A percentile compares a stretch with the other conserved stretches of the same genome.
Evolutionary conservation across 2,113 vertebrate species (phyloP).

Genomic region (Salvelinus namaycush): DNA sequence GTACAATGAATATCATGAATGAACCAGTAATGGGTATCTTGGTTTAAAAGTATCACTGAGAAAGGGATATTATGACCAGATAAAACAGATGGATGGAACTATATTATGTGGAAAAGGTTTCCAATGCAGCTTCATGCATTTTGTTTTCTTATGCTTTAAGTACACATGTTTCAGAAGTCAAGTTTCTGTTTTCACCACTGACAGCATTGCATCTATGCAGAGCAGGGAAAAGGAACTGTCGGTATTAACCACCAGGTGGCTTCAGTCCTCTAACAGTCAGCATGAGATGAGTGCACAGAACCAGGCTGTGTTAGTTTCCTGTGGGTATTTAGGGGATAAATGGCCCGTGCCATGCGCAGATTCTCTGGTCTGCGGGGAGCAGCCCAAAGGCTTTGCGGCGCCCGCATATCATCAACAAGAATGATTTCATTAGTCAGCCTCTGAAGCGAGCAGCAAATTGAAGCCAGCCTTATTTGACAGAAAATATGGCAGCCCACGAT

Average conservation of each 20-base stretch:
- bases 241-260: conserved; percentile 31
- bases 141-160: background rate
- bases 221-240: too few species aligned
- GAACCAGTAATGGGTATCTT: background rate
- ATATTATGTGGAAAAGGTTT: too few species aligned
- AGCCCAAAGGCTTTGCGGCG: background rate
- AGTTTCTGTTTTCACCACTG: background rate
- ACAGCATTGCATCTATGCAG: too few species aligned
- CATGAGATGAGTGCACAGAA: too few species aligned
- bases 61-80: background rate
- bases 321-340: conserved; percentile 27
- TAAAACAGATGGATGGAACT: too few species aligned
- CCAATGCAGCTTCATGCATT: too few species aligned
- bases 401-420: background rate
- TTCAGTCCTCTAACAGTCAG: background rate
- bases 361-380: conserved; percentile 10
- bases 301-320: background rate
- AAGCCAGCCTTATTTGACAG: background rate
- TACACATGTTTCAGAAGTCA: background rate
- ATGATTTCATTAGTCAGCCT: conserved; percentile 1
- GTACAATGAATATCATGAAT: background rate
- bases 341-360: conserved; percentile 22
- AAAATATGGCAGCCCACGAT: background rate
- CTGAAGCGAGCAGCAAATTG: background rate
- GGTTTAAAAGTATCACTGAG: background rate